Evolutionary conservation across 2,888 invertebrate species (phyloP).

Genomic region (Escarpia spicata): DNA sequence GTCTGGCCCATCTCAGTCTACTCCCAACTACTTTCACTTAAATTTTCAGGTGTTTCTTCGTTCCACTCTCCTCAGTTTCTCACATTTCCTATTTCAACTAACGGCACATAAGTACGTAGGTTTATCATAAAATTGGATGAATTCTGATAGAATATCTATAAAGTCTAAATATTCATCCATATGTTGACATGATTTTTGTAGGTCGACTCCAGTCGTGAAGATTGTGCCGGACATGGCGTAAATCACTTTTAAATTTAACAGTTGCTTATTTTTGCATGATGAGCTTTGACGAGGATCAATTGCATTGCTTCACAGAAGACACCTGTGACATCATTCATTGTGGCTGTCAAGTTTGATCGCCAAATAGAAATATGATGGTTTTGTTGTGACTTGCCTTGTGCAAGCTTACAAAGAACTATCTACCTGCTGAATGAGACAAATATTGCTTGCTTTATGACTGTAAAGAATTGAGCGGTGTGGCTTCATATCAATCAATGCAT

Average conservation of each 20-base stretch:
- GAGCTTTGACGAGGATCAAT: background rate
- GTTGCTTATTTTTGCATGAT: constrained; percentile 5
- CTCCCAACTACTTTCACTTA: no score
- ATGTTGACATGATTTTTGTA: background rate
- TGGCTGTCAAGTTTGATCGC: no score
- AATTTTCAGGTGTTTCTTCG: no score
- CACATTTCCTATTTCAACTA: background rate
- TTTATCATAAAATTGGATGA: background rate
- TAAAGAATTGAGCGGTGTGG: background rate
- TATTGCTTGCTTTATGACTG: background rate
- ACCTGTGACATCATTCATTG: no score
- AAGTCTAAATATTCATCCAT: background rate
- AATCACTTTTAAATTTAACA: background rate
- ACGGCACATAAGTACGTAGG: background rate
- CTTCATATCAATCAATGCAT: background rate
- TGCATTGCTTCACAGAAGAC: no score
- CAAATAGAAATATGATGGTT: background rate
- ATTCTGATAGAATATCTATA: background rate
- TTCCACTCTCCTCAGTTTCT: no score
- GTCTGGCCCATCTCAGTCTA: no score
- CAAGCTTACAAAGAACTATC: background rate
- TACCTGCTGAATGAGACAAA: background rate
- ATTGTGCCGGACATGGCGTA: background rate
- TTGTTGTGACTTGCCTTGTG: background rate
- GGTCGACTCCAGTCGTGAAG: background rate